These are phyloP conservation scores for Zygothrica quintamaculata DNA, from an alignment of 2,888 invertebrate genomes.

Conservation along the genomic window DNA sequence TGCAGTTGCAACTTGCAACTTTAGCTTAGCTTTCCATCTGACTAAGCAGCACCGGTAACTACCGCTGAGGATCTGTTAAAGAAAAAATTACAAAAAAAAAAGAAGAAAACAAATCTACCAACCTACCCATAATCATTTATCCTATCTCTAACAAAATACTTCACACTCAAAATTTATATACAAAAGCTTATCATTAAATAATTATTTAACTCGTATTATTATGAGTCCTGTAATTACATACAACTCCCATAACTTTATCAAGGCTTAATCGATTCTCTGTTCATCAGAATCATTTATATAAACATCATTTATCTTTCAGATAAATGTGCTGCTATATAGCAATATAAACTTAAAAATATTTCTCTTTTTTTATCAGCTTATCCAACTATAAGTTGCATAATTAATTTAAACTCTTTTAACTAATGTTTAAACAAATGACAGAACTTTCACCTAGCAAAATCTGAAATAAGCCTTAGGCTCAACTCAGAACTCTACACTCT, in stretches of 20 bases:
- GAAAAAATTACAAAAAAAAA: too few relatives aligned
- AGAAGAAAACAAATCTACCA: slow-evolving; percentile 52
- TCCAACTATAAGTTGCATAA: too few relatives aligned
- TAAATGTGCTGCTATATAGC: too few relatives aligned
- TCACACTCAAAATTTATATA: slow-evolving; percentile 8
- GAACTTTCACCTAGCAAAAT: too few relatives aligned
- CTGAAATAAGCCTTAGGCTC: too few relatives aligned
- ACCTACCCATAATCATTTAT: slow-evolving; percentile 25
- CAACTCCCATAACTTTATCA: slow-evolving; percentile 16
- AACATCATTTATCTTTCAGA: too few relatives aligned
- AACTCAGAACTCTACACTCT: too few relatives aligned
- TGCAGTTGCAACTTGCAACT: slow-evolving; percentile 29
- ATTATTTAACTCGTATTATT: neutral
- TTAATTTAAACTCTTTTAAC: too few relatives aligned
- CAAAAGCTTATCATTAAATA: slow-evolving; percentile 2
- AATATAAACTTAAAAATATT: too few relatives aligned
- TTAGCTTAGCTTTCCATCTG: slow-evolving; percentile 64
- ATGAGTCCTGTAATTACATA: slow-evolving; percentile 3
- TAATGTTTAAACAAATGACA: too few relatives aligned
- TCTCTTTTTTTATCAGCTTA: too few relatives aligned
- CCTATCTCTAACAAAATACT: slow-evolving; percentile 5
- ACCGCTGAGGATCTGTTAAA: slow-evolving; percentile 51
- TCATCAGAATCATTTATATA: too few relatives aligned
- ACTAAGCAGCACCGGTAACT: slow-evolving; percentile 51
- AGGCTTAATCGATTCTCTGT: neutral